Percentiles rank a stretch among this genome's conserved stretches.
Evolutionary conservation across 2,888 invertebrate species (phyloP).

Genomic region (Metallyticus violacea): DNA sequence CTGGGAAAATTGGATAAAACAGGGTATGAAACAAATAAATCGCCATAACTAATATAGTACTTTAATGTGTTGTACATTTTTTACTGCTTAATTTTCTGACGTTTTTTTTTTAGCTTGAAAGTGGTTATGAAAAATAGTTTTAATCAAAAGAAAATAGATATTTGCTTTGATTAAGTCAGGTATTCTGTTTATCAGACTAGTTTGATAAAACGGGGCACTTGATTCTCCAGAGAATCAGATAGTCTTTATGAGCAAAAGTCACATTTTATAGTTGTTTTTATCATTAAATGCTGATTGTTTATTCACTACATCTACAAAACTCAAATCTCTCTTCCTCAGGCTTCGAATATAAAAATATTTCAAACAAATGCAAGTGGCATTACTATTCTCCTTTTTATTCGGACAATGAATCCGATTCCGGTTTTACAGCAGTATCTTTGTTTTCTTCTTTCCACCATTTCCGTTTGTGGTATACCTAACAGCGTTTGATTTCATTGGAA

Average conservation of each 20-base stretch:
- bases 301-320: background rate
- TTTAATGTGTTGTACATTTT: background rate
- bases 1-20: background rate
- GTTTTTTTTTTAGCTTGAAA: too few relatives aligned
- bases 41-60: background rate
- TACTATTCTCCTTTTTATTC: background rate
- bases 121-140: too few relatives aligned
- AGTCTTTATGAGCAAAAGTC: background rate
- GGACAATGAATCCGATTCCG: background rate
- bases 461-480: background rate
- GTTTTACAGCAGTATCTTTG: background rate
- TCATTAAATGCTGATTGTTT: background rate
- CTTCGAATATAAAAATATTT: background rate
- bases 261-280: background rate
- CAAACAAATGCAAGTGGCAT: conserved; percentile 1
- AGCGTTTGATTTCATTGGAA: background rate
- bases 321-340: background rate
- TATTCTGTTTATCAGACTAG: background rate
- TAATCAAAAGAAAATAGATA: background rate
- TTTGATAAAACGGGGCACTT: background rate
- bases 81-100: too few relatives aligned
- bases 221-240: background rate
- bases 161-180: background rate
- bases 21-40: background rate
- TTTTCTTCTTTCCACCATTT: background rate